Evolutionary conservation across 2,797 vertebrate genomes (phyloP).

Genomic region (Hemitrygon akajei): DNA sequence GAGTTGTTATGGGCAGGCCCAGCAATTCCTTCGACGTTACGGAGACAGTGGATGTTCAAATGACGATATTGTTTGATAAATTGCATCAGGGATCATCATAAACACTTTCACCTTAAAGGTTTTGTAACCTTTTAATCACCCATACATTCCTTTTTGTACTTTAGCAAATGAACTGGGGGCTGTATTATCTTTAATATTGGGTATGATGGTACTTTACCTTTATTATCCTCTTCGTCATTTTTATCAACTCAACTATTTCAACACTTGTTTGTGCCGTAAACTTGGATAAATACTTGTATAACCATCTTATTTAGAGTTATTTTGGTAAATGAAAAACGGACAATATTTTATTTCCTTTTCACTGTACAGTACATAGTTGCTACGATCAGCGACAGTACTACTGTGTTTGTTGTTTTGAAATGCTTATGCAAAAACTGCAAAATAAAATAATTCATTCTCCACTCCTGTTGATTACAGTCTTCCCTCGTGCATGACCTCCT

Average conservation of each 20-base stretch:
- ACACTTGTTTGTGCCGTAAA: not conserved
- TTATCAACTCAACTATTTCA: not conserved
- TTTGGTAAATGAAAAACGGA: not conserved
- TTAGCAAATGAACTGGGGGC: not conserved
- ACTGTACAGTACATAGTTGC: not conserved
- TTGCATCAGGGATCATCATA: not conserved
- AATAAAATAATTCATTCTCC: conserved; percentile 42
- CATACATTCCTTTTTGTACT: not conserved
- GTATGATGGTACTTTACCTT: not conserved
- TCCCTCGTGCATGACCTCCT: conserved; percentile 83
- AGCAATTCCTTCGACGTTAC: not conserved
- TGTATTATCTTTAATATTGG: not conserved
- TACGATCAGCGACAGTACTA: not conserved
- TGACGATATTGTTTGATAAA: not conserved
- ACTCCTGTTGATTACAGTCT: conserved; percentile 74
- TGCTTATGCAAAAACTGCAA: not conserved
- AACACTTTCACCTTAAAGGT: not conserved
- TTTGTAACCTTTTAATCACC: conserved; percentile 2
- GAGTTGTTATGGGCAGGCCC: conserved; percentile 21
- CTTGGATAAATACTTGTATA: not conserved
- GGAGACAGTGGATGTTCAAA: not conserved
- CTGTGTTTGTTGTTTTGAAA: not conserved
- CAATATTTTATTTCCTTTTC: not conserved
- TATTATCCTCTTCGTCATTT: not conserved
- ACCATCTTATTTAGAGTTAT: not conserved